Conservation (phyloP, 92 coral and sea anemone species). For the Umimayanthus chanpuru region DNA sequence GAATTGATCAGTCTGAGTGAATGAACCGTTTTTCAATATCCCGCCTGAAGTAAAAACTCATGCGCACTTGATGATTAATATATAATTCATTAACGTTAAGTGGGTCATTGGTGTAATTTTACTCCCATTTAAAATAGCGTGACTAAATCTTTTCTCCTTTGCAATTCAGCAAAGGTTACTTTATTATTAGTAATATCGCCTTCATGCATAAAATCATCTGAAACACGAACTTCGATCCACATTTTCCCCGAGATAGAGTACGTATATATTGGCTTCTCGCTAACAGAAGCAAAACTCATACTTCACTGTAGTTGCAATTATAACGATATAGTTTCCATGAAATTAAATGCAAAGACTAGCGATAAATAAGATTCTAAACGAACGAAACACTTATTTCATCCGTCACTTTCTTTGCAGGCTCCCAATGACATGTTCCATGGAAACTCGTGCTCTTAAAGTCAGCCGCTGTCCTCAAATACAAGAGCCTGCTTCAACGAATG, state of each 20-base stretch:
- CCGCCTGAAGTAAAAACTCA: constrained; percentile 21
- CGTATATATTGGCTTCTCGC: background rate
- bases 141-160: background rate
- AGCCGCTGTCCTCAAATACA: too few species aligned
- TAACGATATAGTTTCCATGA: too few species aligned
- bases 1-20: too few species aligned
- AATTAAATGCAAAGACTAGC: too few species aligned
- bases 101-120: background rate
- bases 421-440: too few species aligned
- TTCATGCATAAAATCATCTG: background rate
- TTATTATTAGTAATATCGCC: background rate
- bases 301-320: too few species aligned
- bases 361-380: too few species aligned
- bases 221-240: constrained; percentile 7
- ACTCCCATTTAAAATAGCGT: background rate
- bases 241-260: background rate
- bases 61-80: constrained; percentile 13
- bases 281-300: background rate
- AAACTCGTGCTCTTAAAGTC: too few species aligned
- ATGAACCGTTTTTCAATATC: constrained; percentile 6
- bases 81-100: constrained; percentile 13
- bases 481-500: too few species aligned
- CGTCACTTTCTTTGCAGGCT: too few species aligned
- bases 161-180: background rate
- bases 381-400: too few species aligned